Base-by-base conservation (phyloP, 2,888 invertebrate species). In the Prenolepis imparis region DNA sequence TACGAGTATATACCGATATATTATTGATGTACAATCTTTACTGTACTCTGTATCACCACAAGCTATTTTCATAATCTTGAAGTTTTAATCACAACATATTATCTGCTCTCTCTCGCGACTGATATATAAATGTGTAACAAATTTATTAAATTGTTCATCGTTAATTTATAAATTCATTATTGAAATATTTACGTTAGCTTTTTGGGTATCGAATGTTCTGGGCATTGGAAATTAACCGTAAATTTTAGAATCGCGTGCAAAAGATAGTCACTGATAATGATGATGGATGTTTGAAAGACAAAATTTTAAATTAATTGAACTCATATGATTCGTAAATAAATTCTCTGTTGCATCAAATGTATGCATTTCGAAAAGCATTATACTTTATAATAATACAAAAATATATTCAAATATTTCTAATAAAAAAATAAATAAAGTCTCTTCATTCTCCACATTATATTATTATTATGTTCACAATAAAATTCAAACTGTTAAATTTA, bases 321-420 rank as follows among this genome's bases (percentile, higher is more conserved):
- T n/a, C 52, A 52, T 6, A 48, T n/a, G 1, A 52, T 52, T 52
- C 52, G 8, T 52, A 52, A 52, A 52, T 52, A 52, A 52, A 52
- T 52, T 52, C n/a, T 52, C n/a, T 52, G 3, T 52, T 52, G 44
- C 6, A 44, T 18, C n/a, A n/a, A n/a, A 52, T 6, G 6, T 18
- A 48, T 41, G 12, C 18, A 18, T 52, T 48, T 48, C 6, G 8
- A 52, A 52, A 52, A 52, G n/a, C 8, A 52, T 48, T 52, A 18
- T 52, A 52, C 8, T 52, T n/a, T 52, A 52, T 52, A 52, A 2
- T 18, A 48, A 52, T 52, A 52, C 8, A 52, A 2, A 52, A 52
- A n/a, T n/a, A n/a, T n/a, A 52, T 52, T 52, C 8, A 52, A 52
- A 52, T 52, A n/a, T n/a, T 52, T 52, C n/a, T 52, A n/a, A 52